Evolutionary conservation across 2,113 vertebrate species (phyloP).

Genomic region (Marmota monax): DNA sequence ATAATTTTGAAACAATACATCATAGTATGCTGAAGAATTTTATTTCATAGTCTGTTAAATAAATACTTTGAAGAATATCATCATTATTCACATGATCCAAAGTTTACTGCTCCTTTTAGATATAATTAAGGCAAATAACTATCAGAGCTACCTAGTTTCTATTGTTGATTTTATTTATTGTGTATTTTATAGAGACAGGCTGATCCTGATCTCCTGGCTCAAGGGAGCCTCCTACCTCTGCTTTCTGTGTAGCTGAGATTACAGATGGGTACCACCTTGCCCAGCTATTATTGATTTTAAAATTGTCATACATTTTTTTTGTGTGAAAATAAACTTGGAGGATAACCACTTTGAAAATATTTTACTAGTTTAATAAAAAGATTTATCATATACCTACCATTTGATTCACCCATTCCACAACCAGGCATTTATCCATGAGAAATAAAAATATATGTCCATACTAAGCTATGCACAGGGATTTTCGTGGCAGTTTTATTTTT

Average conservation of each 20-base stretch:
- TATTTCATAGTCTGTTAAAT: neutral
- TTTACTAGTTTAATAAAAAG: neutral
- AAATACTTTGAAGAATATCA: neutral
- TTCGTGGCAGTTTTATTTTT: neutral
- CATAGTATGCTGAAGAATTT: neutral
- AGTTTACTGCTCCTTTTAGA: neutral
- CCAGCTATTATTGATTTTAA: neutral
- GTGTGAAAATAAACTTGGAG: neutral
- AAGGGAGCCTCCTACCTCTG: neutral
- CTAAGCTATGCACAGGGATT: neutral
- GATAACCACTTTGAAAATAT: neutral
- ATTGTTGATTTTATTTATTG: neutral
- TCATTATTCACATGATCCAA: neutral
- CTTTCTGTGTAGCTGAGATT: neutral
- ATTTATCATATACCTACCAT: neutral
- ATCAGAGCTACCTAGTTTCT: neutral
- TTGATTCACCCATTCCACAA: neutral
- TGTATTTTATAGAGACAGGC: neutral
- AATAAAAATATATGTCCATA: neutral
- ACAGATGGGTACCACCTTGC: neutral
- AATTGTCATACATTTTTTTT: neutral
- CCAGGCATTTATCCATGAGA: neutral
- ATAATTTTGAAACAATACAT: neutral
- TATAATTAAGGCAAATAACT: neutral
- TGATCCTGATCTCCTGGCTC: neutral